Evolutionary conservation across 2,888 invertebrate species (phyloP).

Genomic region (Eurois occulta): DNA sequence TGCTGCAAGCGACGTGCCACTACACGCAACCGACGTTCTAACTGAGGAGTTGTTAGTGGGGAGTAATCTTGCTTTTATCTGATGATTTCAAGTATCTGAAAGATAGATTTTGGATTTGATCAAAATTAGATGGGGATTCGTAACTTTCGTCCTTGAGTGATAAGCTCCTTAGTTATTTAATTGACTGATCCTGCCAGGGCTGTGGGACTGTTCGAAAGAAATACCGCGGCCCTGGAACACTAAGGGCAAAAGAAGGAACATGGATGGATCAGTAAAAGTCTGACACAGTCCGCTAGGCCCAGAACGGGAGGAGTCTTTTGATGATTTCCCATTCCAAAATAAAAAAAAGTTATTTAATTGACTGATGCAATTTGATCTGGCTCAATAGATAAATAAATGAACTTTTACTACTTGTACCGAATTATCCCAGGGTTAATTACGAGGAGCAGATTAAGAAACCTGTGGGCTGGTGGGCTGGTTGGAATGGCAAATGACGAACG

Average conservation of each 20-base stretch:
- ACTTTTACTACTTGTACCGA: neutral
- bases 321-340: too few relatives aligned
- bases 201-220: too few relatives aligned
- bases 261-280: too few relatives aligned
- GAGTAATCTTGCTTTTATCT: neutral
- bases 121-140: neutral
- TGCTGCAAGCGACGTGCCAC: conserved; percentile 74
- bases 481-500: too few relatives aligned
- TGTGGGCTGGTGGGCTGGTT: too few relatives aligned
- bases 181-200: too few relatives aligned
- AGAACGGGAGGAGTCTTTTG: too few relatives aligned
- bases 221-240: too few relatives aligned
- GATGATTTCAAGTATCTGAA: neutral
- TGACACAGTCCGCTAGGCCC: too few relatives aligned
- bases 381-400: neutral
- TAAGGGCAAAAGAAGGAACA: too few relatives aligned
- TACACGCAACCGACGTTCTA: conserved; percentile 52
- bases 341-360: too few relatives aligned
- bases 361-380: neutral
- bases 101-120: neutral
- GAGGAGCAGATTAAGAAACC: too few relatives aligned
- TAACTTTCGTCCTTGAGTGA: neutral
- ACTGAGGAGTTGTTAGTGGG: conserved; percentile 27
- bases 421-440: neutral
- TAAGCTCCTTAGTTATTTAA: neutral